A percentile compares a stretch with the other conserved stretches of the same genome.
Conservation (phyloP, 2,113 vertebrate genomes). For the Paralichthys olivaceus region DNA sequence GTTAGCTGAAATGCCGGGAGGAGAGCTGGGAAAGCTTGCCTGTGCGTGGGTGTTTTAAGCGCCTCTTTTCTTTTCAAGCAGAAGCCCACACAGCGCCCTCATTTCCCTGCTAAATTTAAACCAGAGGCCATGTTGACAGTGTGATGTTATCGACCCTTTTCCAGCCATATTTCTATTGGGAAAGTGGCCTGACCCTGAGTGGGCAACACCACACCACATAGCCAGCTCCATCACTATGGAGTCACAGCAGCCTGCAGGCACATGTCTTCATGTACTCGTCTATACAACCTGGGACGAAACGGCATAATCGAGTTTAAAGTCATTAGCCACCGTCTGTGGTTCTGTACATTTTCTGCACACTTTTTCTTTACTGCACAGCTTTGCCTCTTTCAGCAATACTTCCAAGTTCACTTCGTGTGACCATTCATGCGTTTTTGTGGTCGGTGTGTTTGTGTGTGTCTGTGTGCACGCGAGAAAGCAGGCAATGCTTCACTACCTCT, state of each 20-base stretch:
- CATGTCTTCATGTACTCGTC: slow-evolving; percentile 5
- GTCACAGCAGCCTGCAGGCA: slow-evolving; percentile 29
- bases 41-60: slow-evolving; percentile 71
- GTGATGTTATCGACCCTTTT: slow-evolving; percentile 67
- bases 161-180: slow-evolving; percentile 44
- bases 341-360: slow-evolving; percentile 42
- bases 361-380: slow-evolving; percentile 52
- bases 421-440: slow-evolving; percentile 65
- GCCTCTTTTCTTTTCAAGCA: slow-evolving; percentile 76
- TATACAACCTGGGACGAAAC: slow-evolving; percentile 13
- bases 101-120: slow-evolving; percentile 83
- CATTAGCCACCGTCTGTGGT: slow-evolving; percentile 29
- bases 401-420: slow-evolving; percentile 72
- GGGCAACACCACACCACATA: slow-evolving; percentile 43
- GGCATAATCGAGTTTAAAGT: slow-evolving; percentile 30
- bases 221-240: slow-evolving; percentile 21
- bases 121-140: slow-evolving; percentile 65
- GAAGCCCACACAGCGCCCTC: slow-evolving; percentile 78
- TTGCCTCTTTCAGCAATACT: slow-evolving; percentile 62
- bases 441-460: slow-evolving; percentile 41
- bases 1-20: slow-evolving; percentile 60
- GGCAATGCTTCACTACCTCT: slow-evolving; percentile 66
- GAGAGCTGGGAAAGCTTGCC: slow-evolving; percentile 53
- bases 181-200: slow-evolving; percentile 62
- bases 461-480: slow-evolving; percentile 25